Evolutionary conservation across 2,113 vertebrate species (phyloP).

Genomic region (Perca fluviatilis): DNA sequence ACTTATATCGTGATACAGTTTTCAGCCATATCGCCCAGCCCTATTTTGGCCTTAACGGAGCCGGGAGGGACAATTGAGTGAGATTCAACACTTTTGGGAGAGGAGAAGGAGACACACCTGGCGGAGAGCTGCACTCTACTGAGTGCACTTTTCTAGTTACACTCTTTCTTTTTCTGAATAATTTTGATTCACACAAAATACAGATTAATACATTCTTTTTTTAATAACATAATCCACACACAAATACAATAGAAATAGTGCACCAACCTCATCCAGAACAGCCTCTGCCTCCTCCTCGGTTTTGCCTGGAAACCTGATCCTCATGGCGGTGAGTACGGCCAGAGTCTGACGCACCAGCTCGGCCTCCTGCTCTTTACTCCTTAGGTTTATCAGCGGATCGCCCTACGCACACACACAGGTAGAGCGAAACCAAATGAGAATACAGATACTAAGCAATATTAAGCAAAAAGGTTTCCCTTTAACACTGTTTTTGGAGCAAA

Average conservation of each 20-base stretch:
- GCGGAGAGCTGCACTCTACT: too few relatives aligned
- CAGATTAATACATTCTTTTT: neutral
- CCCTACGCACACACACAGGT: conserved; percentile 77
- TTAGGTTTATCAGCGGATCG: conserved; percentile 89
- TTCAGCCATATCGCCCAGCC: too few relatives aligned
- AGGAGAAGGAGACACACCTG: too few relatives aligned
- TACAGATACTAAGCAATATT: neutral
- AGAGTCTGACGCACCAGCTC: conserved; percentile 92
- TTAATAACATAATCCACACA: neutral
- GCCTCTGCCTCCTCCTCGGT: conserved; percentile 93
- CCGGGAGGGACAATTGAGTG: too few relatives aligned
- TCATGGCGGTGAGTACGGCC: conserved; percentile 92
- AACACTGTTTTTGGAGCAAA: neutral
- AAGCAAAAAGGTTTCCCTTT: neutral
- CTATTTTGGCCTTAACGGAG: too few relatives aligned
- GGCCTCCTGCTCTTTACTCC: conserved; percentile 93
- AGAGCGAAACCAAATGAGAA: neutral
- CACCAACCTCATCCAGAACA: conserved; percentile 93
- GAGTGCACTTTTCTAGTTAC: too few relatives aligned
- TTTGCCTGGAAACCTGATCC: conserved; percentile 95
- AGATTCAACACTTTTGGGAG: too few relatives aligned
- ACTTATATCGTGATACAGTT: too few relatives aligned
- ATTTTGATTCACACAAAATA: neutral
- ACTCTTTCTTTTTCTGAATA: neutral
- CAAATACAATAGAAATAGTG: neutral